Evolutionary conservation across 2,113 vertebrate species (phyloP).

Genomic region (Connochaetes taurinus): DNA sequence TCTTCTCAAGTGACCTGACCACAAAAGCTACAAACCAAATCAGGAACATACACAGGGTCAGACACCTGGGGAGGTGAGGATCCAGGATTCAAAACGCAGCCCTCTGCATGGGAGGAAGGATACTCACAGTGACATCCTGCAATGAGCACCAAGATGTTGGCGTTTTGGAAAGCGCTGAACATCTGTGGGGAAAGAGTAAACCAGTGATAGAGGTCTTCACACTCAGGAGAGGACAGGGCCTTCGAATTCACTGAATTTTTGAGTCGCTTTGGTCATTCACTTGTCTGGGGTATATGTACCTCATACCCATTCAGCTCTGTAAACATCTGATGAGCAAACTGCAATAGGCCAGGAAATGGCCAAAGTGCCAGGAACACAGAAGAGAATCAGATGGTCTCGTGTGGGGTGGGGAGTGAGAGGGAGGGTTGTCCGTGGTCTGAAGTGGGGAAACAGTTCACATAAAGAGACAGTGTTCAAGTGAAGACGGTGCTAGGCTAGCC

Average conservation of each 20-base stretch:
- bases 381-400: not conserved
- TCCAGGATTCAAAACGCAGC: not conserved
- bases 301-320: not conserved
- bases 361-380: not conserved
- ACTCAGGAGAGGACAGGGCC: not conserved
- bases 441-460: not conserved
- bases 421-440: not conserved
- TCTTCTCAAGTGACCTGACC: slow-evolving; percentile 69
- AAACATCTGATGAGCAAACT: not conserved
- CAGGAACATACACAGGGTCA: slow-evolving; percentile 16
- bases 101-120: not conserved
- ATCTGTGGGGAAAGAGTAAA: slow-evolving; percentile 69
- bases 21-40: slow-evolving; percentile 65
- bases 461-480: not conserved
- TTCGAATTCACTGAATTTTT: not conserved
- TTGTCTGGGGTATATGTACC: not conserved
- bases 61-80: not conserved
- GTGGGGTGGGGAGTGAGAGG: not conserved
- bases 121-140: slow-evolving; percentile 77
- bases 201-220: not conserved
- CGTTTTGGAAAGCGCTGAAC: slow-evolving; percentile 71
- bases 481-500: not conserved
- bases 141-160: slow-evolving; percentile 66
- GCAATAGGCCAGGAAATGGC: not conserved
- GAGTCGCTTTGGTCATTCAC: not conserved